Evolutionary conservation across 2,888 invertebrate genomes (phyloP).

Genomic region (Diabrotica balteata): DNA sequence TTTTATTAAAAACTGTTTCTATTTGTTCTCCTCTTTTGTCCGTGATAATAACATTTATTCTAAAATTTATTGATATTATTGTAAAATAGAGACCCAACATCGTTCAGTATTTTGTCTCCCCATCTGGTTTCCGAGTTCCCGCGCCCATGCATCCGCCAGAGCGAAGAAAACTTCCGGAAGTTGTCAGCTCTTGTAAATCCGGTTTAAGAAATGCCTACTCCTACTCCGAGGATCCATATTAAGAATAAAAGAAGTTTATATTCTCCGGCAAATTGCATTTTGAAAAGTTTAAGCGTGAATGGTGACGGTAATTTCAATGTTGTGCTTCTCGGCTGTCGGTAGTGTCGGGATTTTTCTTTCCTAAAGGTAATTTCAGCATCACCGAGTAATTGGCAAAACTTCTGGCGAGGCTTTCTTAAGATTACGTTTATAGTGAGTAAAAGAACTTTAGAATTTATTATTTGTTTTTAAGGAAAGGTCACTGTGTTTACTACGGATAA

Average conservation of each 20-base stretch:
- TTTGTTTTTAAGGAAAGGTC: neutral
- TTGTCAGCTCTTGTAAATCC: conserved; percentile 23
- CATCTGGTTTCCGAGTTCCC: neutral
- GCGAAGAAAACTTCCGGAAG: conserved; percentile 21
- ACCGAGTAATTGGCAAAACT: conserved; percentile 14
- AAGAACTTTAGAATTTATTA: neutral
- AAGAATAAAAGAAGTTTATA: conserved; percentile 22
- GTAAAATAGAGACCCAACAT: neutral
- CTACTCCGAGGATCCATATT: conserved; percentile 16
- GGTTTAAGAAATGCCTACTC: conserved; percentile 20
- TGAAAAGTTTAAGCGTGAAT: conserved; percentile 20
- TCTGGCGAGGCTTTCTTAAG: neutral
- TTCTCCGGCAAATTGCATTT: conserved; percentile 20
- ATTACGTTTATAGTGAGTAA: too few species aligned
- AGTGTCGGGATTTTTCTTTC: conserved; percentile 6
- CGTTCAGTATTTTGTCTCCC: too few species aligned
- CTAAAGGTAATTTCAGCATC: conserved; percentile 4
- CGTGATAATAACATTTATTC: neutral
- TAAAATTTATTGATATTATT: neutral
- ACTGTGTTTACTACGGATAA: neutral
- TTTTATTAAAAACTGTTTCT: too few species aligned
- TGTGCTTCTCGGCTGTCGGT: conserved; percentile 1
- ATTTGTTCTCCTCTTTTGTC: too few species aligned
- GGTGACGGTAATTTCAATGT: conserved; percentile 17
- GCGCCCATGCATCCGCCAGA: neutral